Conservation (phyloP, 2,888 invertebrate genomes). For the Ectemnius cavifrons region DNA sequence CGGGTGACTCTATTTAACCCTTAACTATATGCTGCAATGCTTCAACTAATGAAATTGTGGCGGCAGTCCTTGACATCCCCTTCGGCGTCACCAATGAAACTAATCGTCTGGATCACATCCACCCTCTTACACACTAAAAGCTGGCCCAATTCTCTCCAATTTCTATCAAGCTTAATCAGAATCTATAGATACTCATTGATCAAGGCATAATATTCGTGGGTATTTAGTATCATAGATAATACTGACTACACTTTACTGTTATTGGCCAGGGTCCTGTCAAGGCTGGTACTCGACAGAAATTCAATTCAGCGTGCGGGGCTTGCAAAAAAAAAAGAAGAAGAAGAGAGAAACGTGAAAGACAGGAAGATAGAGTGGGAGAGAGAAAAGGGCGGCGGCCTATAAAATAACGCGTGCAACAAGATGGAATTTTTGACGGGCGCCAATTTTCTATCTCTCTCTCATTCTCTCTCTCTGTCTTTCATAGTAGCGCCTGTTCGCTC, state of each 20-base stretch:
- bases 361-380: slow-evolving; percentile 5
- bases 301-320: slow-evolving; percentile 44
- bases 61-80: no score
- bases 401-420: slow-evolving; percentile 36
- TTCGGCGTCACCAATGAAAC: slow-evolving; percentile 14
- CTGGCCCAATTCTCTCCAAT: no score
- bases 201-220: no score
- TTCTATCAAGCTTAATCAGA: no score
- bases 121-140: no score
- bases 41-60: no score
- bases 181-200: no score
- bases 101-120: no score
- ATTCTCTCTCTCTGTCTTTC: neutral
- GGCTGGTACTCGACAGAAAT: slow-evolving; percentile 41
- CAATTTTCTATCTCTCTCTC: slow-evolving; percentile 11
- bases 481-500: neutral
- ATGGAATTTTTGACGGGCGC: slow-evolving; percentile 58
- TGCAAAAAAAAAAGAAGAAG: neutral
- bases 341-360: neutral
- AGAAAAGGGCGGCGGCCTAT: slow-evolving; percentile 22
- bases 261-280: slow-evolving; percentile 15
- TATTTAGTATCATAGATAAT: no score
- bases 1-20: no score
- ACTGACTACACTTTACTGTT: no score
- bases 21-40: no score